These are phyloP conservation scores for Apodemia mormo DNA, from an alignment of 2,888 invertebrate genomes.

Conservation along the genomic window DNA sequence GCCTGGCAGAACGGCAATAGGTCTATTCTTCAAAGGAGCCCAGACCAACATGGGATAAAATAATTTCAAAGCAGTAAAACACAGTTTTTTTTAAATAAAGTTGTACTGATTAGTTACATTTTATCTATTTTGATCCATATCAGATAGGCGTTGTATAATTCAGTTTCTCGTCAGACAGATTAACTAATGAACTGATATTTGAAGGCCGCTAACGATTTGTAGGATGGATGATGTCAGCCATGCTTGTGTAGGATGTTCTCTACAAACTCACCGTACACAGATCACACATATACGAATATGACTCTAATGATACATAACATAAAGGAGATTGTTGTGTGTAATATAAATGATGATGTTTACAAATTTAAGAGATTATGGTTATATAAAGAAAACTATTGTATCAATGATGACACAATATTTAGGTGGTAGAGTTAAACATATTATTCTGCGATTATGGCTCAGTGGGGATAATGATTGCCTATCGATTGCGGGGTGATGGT, in stretches of 20 bases:
- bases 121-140: neutral
- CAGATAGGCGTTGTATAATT: neutral
- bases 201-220: conserved; percentile 40
- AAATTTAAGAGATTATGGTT: conserved; percentile 17
- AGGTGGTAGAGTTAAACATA: neutral
- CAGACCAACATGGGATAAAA: no score
- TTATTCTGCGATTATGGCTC: neutral
- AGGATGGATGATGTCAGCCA: conserved; percentile 44
- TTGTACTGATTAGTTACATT: no score
- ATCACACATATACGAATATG: neutral
- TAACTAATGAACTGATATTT: conserved; percentile 32
- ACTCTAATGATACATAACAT: neutral
- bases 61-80: no score
- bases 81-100: no score
- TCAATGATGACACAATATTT: conserved; percentile 13
- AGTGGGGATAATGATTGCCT: no score
- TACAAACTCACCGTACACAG: conserved; percentile 23
- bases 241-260: conserved; percentile 35
- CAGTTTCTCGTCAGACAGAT: conserved; percentile 6
- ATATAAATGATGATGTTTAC: conserved; percentile 9
- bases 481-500: no score
- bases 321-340: neutral
- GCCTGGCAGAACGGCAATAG: no score
- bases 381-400: conserved; percentile 19
- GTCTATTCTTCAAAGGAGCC: no score